A percentile compares a stretch with the other conserved stretches of the same genome.
Evolutionary conservation across 2,888 invertebrate genomes (phyloP).

Genomic region (Hyles lineata): DNA sequence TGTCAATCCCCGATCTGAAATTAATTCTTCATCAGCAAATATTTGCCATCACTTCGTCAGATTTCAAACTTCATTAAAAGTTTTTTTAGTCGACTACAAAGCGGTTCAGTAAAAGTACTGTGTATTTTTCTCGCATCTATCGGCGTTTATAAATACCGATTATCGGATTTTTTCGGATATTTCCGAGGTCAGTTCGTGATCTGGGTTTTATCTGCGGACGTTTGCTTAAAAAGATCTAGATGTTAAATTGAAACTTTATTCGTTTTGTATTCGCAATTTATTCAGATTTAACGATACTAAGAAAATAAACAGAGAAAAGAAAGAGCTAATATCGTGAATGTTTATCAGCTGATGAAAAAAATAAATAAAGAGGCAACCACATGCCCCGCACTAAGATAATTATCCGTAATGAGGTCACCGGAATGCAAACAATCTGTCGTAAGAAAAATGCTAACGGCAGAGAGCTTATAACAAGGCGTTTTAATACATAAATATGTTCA

Average conservation of each 20-base stretch:
- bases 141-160: slow-evolving; percentile 13
- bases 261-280: not conserved
- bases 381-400: not conserved
- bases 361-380: not conserved
- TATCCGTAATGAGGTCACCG: not conserved
- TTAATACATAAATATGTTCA: not conserved
- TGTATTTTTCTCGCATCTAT: not conserved
- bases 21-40: not conserved
- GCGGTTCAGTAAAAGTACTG: not conserved
- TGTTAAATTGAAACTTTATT: not conserved
- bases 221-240: not conserved
- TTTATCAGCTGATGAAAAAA: not conserved
- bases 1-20: not conserved
- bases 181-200: slow-evolving; percentile 14
- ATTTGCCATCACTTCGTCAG: not conserved
- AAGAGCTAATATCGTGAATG: not conserved
- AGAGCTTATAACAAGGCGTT: not conserved
- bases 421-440: not conserved
- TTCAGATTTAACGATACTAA: no score
- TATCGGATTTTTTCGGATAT: not conserved
- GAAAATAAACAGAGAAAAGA: not conserved
- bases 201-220: not conserved
- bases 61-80: slow-evolving; percentile 16
- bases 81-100: not conserved
- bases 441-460: not conserved